These are phyloP conservation scores for Brachyptera putata DNA, from an alignment of 2,888 invertebrate genomes.

Conservation along the genomic window DNA sequence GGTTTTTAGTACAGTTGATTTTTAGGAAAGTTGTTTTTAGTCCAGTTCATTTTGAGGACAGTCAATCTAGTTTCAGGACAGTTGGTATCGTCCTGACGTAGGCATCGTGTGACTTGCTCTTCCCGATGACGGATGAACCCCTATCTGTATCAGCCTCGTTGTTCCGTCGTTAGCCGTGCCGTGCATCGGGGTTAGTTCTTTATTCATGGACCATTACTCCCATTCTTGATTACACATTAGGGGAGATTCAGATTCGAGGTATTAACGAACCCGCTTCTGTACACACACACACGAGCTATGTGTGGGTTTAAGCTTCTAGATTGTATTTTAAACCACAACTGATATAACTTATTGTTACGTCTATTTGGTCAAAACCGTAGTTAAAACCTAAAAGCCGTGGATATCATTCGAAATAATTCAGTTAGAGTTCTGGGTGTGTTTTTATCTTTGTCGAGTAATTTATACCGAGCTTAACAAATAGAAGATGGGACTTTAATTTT, in stretches of 20 bases:
- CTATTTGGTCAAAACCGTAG: constrained; percentile 1
- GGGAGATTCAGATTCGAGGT: constrained; percentile 20
- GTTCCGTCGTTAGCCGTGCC: background rate
- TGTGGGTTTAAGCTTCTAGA: background rate
- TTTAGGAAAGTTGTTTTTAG: too few species aligned
- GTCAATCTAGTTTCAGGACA: too few species aligned
- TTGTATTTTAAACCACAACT: background rate
- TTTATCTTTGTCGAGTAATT: constrained; percentile 1
- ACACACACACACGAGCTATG: too few species aligned
- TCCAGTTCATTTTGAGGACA: too few species aligned
- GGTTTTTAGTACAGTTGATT: too few species aligned
- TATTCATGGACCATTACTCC: constrained; percentile 15
- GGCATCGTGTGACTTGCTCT: constrained; percentile 1
- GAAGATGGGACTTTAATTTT: background rate
- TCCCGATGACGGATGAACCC: background rate
- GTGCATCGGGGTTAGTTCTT: background rate
- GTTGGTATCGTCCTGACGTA: too few species aligned
- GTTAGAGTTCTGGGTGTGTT: background rate
- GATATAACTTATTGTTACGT: constrained; percentile 12
- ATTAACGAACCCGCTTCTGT: constrained; percentile 14
- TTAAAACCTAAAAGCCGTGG: constrained; percentile 8
- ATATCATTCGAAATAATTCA: constrained; percentile 18
- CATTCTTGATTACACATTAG: constrained; percentile 15
- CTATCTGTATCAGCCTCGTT: constrained; percentile 3
- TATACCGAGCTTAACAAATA: background rate